phyloP scores from a whole-genome alignment of 1,140 invertebrate species.

The Anastrepha obliqua region DNA sequence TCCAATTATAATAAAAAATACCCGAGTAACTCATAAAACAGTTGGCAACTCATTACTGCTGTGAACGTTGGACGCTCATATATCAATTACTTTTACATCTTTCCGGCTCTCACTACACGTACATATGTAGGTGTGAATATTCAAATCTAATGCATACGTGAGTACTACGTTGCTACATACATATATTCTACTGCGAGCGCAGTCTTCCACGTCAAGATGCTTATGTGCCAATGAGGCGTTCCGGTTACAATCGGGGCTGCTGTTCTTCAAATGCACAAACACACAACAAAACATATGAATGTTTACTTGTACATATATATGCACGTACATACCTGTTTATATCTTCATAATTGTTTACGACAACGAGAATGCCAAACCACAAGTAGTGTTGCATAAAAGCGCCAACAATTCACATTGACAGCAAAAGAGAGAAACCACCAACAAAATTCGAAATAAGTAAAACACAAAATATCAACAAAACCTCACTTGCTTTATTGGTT shows the following conservation, averaged over 20 bases:
- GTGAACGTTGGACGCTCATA: neutral
- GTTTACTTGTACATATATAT: neutral
- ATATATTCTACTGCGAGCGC: neutral
- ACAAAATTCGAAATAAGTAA: neutral
- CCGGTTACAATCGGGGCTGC: neutral
- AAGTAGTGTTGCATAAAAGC: conserved; percentile 32
- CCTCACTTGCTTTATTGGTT: neutral
- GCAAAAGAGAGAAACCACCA: neutral
- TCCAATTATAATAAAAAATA: neutral
- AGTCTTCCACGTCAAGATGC: conserved; percentile 12
- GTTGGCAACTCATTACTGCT: conserved; percentile 1
- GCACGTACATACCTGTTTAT: neutral
- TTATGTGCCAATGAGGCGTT: conserved; percentile 40
- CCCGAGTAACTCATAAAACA: conserved; percentile 27
- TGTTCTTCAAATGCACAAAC: neutral
- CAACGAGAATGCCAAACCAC: conserved; percentile 37
- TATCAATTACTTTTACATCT: neutral
- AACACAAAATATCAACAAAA: neutral
- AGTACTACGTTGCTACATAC: neutral
- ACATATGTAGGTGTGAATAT: neutral
- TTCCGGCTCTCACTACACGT: neutral
- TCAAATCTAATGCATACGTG: neutral
- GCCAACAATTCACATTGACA: conserved; percentile 19
- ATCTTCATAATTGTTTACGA: conserved; percentile 41
- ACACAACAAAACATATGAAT: neutral